Evolutionary conservation across 2,797 vertebrate genomes (phyloP).

Genomic region (Lepilemur ruficaudatus): DNA sequence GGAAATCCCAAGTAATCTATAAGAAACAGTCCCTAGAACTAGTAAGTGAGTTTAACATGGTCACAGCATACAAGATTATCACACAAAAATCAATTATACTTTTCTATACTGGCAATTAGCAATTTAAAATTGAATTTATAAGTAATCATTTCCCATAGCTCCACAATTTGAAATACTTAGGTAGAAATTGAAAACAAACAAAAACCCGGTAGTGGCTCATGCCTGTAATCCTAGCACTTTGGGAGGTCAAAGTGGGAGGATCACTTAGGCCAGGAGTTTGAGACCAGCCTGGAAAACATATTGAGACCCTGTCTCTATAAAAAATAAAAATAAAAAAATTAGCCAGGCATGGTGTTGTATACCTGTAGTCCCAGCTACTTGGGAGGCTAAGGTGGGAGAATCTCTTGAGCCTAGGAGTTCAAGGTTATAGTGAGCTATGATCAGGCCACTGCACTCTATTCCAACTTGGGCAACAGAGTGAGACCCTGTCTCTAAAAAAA

Average conservation of each 20-base stretch:
- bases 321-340: too few relatives aligned
- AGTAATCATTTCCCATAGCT: background rate
- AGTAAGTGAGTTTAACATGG: background rate
- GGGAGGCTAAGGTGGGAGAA: background rate
- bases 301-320: background rate
- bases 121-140: constrained; percentile 2
- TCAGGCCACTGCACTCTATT: background rate
- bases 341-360: background rate
- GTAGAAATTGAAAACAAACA: background rate
- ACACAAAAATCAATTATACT: background rate
- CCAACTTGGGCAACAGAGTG: background rate
- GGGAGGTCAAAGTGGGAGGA: background rate
- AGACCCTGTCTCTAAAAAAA: background rate
- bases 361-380: background rate
- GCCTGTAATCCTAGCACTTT: background rate
- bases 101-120: background rate
- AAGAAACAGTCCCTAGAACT: background rate
- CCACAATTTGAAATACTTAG: background rate
- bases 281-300: background rate
- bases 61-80: background rate
- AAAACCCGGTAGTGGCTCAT: background rate
- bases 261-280: background rate
- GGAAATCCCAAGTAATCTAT: background rate
- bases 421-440: background rate
- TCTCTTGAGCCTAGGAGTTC: background rate